Base-by-base conservation (phyloP, 1,140 invertebrate genomes). In the Ceratosolen solmsi region DNA sequence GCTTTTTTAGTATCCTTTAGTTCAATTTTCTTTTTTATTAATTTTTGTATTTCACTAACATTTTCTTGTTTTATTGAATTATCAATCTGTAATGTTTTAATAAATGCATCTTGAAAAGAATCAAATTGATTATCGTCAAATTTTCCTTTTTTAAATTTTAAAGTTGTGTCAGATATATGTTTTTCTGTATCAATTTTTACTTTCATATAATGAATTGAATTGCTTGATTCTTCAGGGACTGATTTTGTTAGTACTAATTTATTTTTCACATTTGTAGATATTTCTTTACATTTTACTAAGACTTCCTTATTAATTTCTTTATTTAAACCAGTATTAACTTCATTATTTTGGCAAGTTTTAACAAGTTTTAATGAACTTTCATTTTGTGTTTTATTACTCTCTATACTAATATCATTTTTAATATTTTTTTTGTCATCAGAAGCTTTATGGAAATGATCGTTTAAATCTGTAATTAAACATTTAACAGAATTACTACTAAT, bases 1-100 rank as follows among this genome's bases (percentile, higher is more conserved):
- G 7, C 1, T n/a, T 27, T 46, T 60, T 76, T 76, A 3, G 20
- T 60, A 38, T 60, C 74, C 27, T 30, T 63, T 17, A 20, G 0
- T 1, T 76, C 38, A 46, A 80, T 60, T 70, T 74, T 65, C 38
- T 46, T 63, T 56, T 73, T 70, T 8, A 73, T 30, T 49, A 13
- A 51, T 15, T 36, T 22, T 54, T 54, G 27, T 17, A 30, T 73
- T 76, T 56, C 54, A 63, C 51, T n/a, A 73, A 33, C 9, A 27
- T 13, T 83, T 71, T 83, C 30, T 63, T 36, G 41, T 63, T 46
- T 73, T 22, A 38, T 25, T 27, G 38, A 41, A 54, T 9, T 54
- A 22, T 89, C 87, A n/a, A 86, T 86, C 15, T 88, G 84, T 63
- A 88, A 82, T 38, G 88, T 89, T 65, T 89, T 88, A n/a, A 88